A percentile compares a stretch with the other conserved stretches of the same genome.
Conservation (phyloP, 2,113 vertebrate species). For the Nothoprocta perdicaria region DNA sequence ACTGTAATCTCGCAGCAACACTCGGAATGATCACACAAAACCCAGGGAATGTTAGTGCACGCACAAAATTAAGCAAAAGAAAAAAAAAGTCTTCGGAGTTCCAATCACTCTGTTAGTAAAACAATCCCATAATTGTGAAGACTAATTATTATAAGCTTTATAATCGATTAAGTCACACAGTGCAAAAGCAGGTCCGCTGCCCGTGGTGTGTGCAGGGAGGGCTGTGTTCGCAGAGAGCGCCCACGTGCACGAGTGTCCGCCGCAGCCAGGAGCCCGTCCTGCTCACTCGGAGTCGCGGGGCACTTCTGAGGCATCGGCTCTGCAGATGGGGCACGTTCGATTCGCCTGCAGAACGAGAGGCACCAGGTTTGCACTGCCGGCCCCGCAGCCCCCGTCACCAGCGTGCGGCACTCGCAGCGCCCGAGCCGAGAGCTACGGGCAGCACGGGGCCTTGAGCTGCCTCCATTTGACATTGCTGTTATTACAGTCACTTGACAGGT, state of each 20-base stretch:
- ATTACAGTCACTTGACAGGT: neutral
- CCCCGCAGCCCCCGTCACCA: too few relatives aligned
- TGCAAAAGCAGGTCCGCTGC: constrained; percentile 85
- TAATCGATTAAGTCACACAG: constrained; percentile 87
- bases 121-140: constrained; percentile 85
- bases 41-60: constrained; percentile 90
- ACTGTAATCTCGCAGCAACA: constrained; percentile 86
- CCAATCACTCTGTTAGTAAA: constrained; percentile 88
- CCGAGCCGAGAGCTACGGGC: too few relatives aligned
- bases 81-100: constrained; percentile 88
- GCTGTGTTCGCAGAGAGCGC: too few relatives aligned
- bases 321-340: constrained; percentile 96
- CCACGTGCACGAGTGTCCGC: too few relatives aligned
- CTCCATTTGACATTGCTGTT: too few relatives aligned
- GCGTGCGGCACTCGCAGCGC: too few relatives aligned
- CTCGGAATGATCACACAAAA: constrained; percentile 87
- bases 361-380: too few relatives aligned
- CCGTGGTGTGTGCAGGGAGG: too few relatives aligned
- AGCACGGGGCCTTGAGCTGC: too few relatives aligned
- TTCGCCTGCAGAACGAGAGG: constrained; percentile 82
- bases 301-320: constrained; percentile 96
- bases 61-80: constrained; percentile 84
- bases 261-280: too few relatives aligned
- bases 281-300: constrained; percentile 96
- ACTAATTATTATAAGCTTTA: constrained; percentile 85